Evolutionary conservation across 2,113 vertebrate genomes (phyloP).

Genomic region (Engraulis encrasicolus): DNA sequence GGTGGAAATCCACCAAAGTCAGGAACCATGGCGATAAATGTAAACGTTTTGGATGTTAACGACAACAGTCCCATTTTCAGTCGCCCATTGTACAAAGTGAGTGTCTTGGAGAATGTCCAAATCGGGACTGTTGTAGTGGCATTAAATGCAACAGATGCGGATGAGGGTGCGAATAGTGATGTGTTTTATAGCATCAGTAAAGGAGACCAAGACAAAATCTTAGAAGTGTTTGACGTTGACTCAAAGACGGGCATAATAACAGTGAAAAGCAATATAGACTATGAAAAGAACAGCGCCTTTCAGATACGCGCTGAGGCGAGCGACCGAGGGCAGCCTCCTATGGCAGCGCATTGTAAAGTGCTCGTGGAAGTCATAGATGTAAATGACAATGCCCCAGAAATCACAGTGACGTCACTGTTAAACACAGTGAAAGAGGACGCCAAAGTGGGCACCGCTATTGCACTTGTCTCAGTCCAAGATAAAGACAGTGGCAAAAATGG

Average conservation of each 20-base stretch:
- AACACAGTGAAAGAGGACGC: slow-evolving; percentile 73
- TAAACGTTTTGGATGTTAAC: slow-evolving; percentile 79
- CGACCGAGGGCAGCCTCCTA: slow-evolving; percentile 72
- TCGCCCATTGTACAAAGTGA: slow-evolving; percentile 68
- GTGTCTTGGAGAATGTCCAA: slow-evolving; percentile 69
- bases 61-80: slow-evolving; percentile 82
- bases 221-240: slow-evolving; percentile 71
- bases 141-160: slow-evolving; percentile 76
- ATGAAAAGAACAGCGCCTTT: slow-evolving; percentile 74
- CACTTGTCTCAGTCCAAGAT: slow-evolving; percentile 75
- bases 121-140: slow-evolving; percentile 60
- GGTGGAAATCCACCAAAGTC: slow-evolving; percentile 70
- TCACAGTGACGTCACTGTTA: slow-evolving; percentile 72
- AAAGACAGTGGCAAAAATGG: slow-evolving; percentile 71
- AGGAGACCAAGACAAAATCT: slow-evolving; percentile 63
- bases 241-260: slow-evolving; percentile 54
- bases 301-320: slow-evolving; percentile 78
- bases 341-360: slow-evolving; percentile 79
- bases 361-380: slow-evolving; percentile 76
- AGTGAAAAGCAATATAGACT: slow-evolving; percentile 74
- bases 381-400: slow-evolving; percentile 83
- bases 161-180: slow-evolving; percentile 76
- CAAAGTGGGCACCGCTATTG: slow-evolving; percentile 70
- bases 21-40: slow-evolving; percentile 69
- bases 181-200: slow-evolving; percentile 67